A percentile compares a stretch with the other conserved stretches of the same genome.
phyloP scores from a whole-genome alignment of 1,140 invertebrate species.

The Drosophila sulfurigaster region DNA sequence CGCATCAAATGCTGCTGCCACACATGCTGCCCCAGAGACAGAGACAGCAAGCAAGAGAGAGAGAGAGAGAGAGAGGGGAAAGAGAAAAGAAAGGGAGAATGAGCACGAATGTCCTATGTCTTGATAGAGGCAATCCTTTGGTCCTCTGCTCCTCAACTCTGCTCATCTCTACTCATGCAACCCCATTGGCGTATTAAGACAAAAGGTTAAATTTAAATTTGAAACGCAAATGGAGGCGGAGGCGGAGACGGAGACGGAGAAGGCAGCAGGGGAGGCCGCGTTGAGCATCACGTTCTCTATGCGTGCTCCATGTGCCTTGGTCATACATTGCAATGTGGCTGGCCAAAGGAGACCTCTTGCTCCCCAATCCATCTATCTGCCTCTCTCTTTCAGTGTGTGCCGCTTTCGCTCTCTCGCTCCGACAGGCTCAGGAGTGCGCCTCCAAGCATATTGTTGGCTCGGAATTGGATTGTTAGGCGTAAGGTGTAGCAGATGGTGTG shows the following conservation, averaged over 20 bases:
- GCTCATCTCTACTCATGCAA: slow-evolving; percentile 20
- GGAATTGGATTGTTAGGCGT: slow-evolving; percentile 81
- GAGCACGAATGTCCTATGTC: slow-evolving; percentile 10
- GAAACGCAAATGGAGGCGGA: slow-evolving; percentile 62
- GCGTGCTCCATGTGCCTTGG: slow-evolving; percentile 60
- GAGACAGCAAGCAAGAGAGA: neutral
- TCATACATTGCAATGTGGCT: slow-evolving; percentile 75
- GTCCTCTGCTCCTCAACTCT: neutral
- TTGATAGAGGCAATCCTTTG: slow-evolving; percentile 25
- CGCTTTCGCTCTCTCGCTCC: slow-evolving; percentile 6
- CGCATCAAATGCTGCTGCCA: slow-evolving; percentile 42
- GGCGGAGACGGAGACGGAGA: neutral
- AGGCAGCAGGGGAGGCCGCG: neutral
- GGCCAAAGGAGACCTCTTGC: slow-evolving; percentile 29
- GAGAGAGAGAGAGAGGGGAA: neutral
- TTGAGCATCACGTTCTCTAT: slow-evolving; percentile 40
- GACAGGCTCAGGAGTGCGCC: slow-evolving; percentile 28
- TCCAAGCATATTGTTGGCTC: slow-evolving; percentile 75
- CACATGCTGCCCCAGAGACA: slow-evolving; percentile 16
- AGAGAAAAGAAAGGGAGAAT: neutral
- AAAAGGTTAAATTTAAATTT: slow-evolving; percentile 84
- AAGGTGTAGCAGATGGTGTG: slow-evolving; percentile 79
- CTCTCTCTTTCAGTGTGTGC: slow-evolving; percentile 1
- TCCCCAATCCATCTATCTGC: neutral
- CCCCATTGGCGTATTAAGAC: slow-evolving; percentile 73